Evolutionary conservation across 2,888 invertebrate genomes (phyloP).

Genomic region (Epsilonema sp.): DNA sequence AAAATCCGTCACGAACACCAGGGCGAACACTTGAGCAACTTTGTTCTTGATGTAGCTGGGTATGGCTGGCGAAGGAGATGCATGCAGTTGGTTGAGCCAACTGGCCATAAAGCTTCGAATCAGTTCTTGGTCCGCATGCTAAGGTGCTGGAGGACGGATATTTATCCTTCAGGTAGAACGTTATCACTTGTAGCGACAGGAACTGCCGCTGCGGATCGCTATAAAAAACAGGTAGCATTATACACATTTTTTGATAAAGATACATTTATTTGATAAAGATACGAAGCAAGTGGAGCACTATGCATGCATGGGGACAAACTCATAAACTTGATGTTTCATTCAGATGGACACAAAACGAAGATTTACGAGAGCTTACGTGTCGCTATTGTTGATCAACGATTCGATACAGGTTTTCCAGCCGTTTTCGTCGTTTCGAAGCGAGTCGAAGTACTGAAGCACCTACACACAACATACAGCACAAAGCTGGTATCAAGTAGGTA

Average conservation of each 20-base stretch:
- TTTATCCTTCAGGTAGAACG: conserved; percentile 25
- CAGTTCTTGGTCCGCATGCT: conserved; percentile 7
- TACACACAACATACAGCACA: no score
- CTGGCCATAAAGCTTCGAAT: conserved; percentile 15
- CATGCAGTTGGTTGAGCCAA: conserved; percentile 11
- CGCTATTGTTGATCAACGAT: no score
- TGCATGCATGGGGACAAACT: no score
- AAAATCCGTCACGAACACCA: conserved; percentile 39
- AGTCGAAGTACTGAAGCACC: conserved; percentile 36
- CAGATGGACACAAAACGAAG: no score
- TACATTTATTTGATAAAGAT: no score
- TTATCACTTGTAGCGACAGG: conserved; percentile 34
- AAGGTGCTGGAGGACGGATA: conserved; percentile 10
- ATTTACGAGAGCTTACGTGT: no score
- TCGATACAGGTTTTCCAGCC: conserved; percentile 37
- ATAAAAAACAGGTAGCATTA: conserved; percentile 11
- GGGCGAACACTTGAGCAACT: conserved; percentile 38
- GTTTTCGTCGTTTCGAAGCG: conserved; percentile 31
- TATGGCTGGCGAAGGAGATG: background rate
- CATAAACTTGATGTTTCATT: no score
- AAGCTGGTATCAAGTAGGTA: no score
- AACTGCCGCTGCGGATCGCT: conserved; percentile 33
- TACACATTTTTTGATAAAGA: no score
- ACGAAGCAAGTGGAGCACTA: no score
- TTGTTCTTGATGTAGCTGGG: conserved; percentile 38